Base-by-base conservation (phyloP, 2,888 invertebrate genomes). In the Neoscelio sp. region DNA sequence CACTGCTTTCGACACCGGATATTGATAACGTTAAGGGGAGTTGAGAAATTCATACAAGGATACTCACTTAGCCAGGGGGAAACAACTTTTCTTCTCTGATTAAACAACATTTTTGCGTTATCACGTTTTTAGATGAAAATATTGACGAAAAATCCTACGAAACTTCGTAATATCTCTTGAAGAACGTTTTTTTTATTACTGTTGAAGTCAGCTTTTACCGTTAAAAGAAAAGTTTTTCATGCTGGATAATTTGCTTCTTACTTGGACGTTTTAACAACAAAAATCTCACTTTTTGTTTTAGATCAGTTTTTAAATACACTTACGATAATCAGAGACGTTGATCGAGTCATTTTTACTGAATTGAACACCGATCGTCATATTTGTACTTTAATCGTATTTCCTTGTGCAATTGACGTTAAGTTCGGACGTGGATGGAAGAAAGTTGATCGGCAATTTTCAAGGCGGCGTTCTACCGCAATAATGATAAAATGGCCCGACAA, bases 61-160 rank as follows among this genome's bases (percentile, higher is more conserved):
- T 65, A 74, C 58, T 33, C 40, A 74, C 74, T 74, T 74, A 58
- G 33, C 74, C 42, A 18, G 18, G 13, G 54, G 50, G 42, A 65
- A 74, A 48, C 65, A 74, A 65, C 74, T 74, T 74, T 74, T 42
- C 56, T 74, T 42, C 35, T 58, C 58, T 65, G 74, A 74, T 74
- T 74, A 74, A 74, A 65, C 65, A 74, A 74, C 65, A 74, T 74
- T 74, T 65, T 65, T 56, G 64, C 64, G 73, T 74, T 74, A 74
- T 74, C 73, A 74, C 73, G 62, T 73, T 73, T 73, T 74, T 74
- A 56, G 73, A 65, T 74, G 64, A 74, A 74, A 74, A 74, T 74
- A 65, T 74, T 74, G 64, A 74, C 64, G 56, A 65, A 74, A 74
- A 65, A 74, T 64, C 56, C 38, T 38, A 12, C 46, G 56, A 17